phyloP scores from a whole-genome alignment of 1,140 invertebrate genomes.

The Magallana angulata region DNA sequence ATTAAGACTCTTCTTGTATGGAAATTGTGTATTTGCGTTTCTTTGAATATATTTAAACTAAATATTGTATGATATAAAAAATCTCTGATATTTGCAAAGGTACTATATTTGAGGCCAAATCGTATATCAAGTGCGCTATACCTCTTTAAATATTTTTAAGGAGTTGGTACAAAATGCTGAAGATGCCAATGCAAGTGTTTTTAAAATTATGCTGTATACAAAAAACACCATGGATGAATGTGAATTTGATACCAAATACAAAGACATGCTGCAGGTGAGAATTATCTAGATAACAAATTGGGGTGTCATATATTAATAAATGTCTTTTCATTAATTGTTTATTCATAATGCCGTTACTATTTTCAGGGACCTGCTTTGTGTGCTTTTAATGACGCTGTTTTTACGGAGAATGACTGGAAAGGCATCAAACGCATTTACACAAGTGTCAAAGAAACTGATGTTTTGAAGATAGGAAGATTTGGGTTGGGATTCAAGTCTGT shows the following conservation, averaged over 20 bases:
- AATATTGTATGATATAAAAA: no score
- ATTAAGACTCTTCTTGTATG: no score
- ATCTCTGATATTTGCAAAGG: no score
- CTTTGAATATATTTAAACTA: no score
- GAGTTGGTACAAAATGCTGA: slow-evolving; percentile 46
- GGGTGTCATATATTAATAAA: no score
- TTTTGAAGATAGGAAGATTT: slow-evolving; percentile 74
- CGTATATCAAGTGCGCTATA: no score
- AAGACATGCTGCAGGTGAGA: not conserved
- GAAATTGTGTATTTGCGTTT: no score
- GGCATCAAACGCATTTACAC: slow-evolving; percentile 68
- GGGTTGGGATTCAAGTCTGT: slow-evolving; percentile 77
- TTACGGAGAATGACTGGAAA: slow-evolving; percentile 72
- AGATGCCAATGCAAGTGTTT: slow-evolving; percentile 40
- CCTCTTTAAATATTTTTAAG: not conserved
- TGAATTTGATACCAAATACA: slow-evolving; percentile 6
- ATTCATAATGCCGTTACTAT: no score
- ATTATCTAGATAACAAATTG: no score
- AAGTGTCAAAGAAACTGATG: slow-evolving; percentile 73
- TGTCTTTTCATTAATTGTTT: not conserved
- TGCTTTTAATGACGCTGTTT: slow-evolving; percentile 72
- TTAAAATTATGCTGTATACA: slow-evolving; percentile 20
- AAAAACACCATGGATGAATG: not conserved
- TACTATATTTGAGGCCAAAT: no score
- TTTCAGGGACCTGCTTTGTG: slow-evolving; percentile 71